Percentiles rank a stretch among this genome's conserved stretches.
Evolutionary conservation across 2,797 vertebrate species (phyloP).

Genomic region (Paguma larvata): DNA sequence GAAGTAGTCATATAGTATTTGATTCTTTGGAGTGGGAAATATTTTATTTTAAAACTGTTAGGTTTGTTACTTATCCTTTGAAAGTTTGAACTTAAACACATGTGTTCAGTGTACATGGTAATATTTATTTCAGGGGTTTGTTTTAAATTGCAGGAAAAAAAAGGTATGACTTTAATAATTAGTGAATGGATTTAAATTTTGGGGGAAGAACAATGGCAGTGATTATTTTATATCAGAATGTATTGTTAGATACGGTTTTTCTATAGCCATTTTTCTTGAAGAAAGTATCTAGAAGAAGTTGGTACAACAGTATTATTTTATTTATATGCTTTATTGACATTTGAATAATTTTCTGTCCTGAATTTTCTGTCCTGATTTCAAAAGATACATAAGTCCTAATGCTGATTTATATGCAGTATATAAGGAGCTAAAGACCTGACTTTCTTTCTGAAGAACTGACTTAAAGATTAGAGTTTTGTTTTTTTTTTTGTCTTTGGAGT

Average conservation of each 20-base stretch:
- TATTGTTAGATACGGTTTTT: neutral
- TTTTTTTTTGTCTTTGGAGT: constrained; percentile 25
- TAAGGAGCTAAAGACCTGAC: constrained; percentile 38
- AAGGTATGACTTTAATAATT: constrained; percentile 55
- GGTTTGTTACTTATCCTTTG: constrained; percentile 34
- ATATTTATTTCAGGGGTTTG: constrained; percentile 45
- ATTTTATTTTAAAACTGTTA: constrained; percentile 61
- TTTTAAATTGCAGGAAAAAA: constrained; percentile 46
- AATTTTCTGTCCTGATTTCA: constrained; percentile 44
- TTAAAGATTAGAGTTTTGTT: constrained; percentile 56
- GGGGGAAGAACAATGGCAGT: constrained; percentile 14
- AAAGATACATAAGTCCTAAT: neutral
- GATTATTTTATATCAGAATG: constrained; percentile 60
- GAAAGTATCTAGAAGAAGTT: constrained; percentile 58
- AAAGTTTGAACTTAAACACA: constrained; percentile 49
- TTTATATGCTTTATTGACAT: constrained; percentile 22
- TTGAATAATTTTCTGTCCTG: constrained; percentile 38
- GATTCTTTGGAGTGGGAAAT: constrained; percentile 52
- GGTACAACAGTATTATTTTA: neutral
- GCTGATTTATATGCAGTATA: constrained; percentile 47
- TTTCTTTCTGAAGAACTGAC: constrained; percentile 52
- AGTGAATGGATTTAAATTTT: constrained; percentile 61
- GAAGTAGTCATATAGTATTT: constrained; percentile 6
- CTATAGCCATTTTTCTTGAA: constrained; percentile 42
- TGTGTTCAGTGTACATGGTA: constrained; percentile 22